phyloP scores from a whole-genome alignment of 2,888 invertebrate genomes.

The Clepsis dumicolana region DNA sequence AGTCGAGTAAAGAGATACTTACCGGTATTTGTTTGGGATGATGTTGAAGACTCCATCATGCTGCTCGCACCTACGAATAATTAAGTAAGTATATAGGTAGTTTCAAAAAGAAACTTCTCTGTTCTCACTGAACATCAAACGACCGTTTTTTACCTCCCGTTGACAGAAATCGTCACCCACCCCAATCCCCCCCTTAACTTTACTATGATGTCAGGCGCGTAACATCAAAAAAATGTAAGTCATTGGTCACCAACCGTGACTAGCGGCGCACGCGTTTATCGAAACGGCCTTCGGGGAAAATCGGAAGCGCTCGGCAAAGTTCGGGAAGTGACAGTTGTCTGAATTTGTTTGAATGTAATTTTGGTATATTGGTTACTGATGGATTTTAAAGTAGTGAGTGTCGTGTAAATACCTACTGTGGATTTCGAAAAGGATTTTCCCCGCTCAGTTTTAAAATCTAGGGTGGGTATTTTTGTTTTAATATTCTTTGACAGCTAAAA shows the following conservation, averaged over 20 bases:
- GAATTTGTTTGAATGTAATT: neutral
- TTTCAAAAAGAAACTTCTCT: too few relatives aligned
- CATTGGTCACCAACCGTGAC: conserved; percentile 25
- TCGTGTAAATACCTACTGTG: neutral
- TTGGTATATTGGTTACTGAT: neutral
- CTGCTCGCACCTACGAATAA: too few relatives aligned
- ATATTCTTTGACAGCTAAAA: neutral
- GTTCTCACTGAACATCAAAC: neutral
- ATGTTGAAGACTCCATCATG: too few relatives aligned
- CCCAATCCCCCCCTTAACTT: conserved; percentile 26
- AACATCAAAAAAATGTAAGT: conserved; percentile 31
- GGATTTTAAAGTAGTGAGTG: too few relatives aligned
- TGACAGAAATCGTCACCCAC: neutral
- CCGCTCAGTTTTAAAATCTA: too few relatives aligned
- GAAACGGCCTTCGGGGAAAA: conserved; percentile 9
- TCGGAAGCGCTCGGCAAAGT: neutral
- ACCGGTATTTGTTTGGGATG: too few relatives aligned
- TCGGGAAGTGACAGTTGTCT: conserved; percentile 22
- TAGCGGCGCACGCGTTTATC: conserved; percentile 5
- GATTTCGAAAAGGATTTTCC: neutral
- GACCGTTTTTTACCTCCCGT: neutral
- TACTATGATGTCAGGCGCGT: conserved; percentile 24
- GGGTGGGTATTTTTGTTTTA: neutral
- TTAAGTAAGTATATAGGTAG: too few relatives aligned
- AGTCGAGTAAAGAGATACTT: too few relatives aligned